Conservation (phyloP, 92 coral and sea anemone genomes). For the Zoanthus gigantus region DNA sequence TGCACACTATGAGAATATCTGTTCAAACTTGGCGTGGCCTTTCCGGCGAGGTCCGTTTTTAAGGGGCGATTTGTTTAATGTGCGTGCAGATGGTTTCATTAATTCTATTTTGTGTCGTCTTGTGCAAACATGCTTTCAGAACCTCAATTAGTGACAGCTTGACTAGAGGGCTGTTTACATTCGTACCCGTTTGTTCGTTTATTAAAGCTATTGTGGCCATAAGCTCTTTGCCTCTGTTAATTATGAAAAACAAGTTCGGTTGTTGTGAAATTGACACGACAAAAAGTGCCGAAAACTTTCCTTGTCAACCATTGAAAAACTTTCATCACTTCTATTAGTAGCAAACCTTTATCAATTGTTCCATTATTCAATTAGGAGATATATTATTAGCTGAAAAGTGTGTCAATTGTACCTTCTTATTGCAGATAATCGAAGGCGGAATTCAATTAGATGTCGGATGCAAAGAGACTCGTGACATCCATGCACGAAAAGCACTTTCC, state of each 20-base stretch:
- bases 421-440: conserved; percentile 94
- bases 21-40: conserved; percentile 22
- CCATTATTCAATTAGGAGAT: conserved; percentile 93
- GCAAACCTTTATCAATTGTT: conserved; percentile 77
- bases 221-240: conserved; percentile 65
- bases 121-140: conserved; percentile 46
- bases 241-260: conserved; percentile 56
- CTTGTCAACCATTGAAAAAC: conserved; percentile 57
- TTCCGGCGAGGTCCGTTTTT: conserved; percentile 37
- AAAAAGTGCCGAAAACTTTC: conserved; percentile 70
- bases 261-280: conserved; percentile 48
- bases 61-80: conserved; percentile 34
- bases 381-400: conserved; percentile 87
- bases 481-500: conserved; percentile 40
- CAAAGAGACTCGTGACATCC: conserved; percentile 21
- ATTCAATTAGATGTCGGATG: conserved; percentile 88
- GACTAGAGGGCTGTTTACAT: conserved; percentile 74
- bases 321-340: conserved; percentile 68
- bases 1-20: not conserved
- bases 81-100: conserved; percentile 49
- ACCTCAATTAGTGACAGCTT: conserved; percentile 64
- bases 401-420: conserved; percentile 97
- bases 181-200: conserved; percentile 72
- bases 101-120: conserved; percentile 34
- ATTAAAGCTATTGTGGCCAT: conserved; percentile 66